Percentiles rank a stretch among this genome's conserved stretches.
Evolutionary conservation across 37 sponge, comb jelly and placozoan species (phyloP).

Genomic region (Diacarnus erythraeanus): DNA sequence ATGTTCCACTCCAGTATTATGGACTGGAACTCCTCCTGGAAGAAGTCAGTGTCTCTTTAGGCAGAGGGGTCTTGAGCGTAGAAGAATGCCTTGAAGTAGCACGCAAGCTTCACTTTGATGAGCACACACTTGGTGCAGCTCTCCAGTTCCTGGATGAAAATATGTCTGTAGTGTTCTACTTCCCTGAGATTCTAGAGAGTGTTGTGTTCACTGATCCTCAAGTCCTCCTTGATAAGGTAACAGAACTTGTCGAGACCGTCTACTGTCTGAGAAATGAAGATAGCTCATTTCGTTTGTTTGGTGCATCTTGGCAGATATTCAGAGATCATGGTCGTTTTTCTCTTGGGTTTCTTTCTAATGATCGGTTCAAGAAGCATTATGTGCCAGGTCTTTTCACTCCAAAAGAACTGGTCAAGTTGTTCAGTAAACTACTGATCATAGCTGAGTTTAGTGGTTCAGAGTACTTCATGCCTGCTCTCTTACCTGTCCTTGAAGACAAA

Average conservation of each 20-base stretch:
- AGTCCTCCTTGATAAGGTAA: conserved; percentile 19
- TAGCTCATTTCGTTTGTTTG: background rate
- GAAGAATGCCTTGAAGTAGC: conserved; percentile 18
- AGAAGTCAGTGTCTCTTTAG: background rate
- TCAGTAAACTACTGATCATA: conserved; percentile 9
- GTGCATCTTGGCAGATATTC: conserved; percentile 6
- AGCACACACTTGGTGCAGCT: conserved; percentile 18
- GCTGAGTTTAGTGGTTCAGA: conserved; percentile 10
- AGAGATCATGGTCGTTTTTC: background rate
- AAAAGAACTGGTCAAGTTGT: background rate
- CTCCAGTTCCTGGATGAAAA: conserved; percentile 11
- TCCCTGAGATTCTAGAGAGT: conserved; percentile 13
- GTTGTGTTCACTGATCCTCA: conserved; percentile 20
- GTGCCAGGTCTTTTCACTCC: conserved; percentile 7
- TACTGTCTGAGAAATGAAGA: background rate
- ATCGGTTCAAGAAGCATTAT: background rate
- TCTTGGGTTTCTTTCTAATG: background rate
- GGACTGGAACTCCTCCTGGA: conserved; percentile 2
- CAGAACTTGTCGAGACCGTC: conserved; percentile 7
- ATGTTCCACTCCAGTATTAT: conserved; percentile 14
- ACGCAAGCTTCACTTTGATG: conserved; percentile 11
- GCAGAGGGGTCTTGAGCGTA: background rate
- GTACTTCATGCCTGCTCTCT: conserved; percentile 26
- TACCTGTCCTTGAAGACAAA: background rate
- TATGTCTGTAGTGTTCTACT: conserved; percentile 24